Evolutionary conservation across 2,797 vertebrate species (phyloP).

Genomic region (Odontamblyopus rebecca): DNA sequence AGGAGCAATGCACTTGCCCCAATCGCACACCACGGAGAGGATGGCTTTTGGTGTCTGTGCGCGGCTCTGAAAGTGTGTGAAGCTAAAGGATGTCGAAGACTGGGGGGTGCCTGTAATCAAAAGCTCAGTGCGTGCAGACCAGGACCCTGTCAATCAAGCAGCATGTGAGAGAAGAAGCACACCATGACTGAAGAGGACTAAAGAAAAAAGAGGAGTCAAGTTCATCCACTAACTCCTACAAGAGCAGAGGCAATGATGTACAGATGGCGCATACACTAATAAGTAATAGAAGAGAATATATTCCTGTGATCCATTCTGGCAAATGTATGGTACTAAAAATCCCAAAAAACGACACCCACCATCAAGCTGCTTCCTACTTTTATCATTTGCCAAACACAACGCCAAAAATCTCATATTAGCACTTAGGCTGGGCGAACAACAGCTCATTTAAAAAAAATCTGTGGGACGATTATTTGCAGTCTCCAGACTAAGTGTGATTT

Average conservation of each 20-base stretch:
- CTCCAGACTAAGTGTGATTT: constrained; percentile 55
- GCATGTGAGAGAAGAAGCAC: constrained; percentile 64
- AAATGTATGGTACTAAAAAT: constrained; percentile 57
- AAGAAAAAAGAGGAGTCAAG: constrained; percentile 73
- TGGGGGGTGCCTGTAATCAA: constrained; percentile 77
- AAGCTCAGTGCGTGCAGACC: constrained; percentile 75
- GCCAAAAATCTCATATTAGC: constrained; percentile 72
- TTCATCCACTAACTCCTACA: constrained; percentile 75
- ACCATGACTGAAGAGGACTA: constrained; percentile 52
- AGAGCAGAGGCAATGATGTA: constrained; percentile 38
- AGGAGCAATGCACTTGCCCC: constrained; percentile 75
- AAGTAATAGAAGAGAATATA: constrained; percentile 44
- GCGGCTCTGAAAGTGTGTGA: constrained; percentile 42
- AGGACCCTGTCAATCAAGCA: constrained; percentile 84
- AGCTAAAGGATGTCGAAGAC: constrained; percentile 50
- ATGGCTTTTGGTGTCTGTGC: constrained; percentile 39
- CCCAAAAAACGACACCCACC: constrained; percentile 70
- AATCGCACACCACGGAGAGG: constrained; percentile 58
- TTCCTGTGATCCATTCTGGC: constrained; percentile 56
- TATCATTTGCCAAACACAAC: constrained; percentile 60
- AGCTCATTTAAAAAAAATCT: constrained; percentile 67
- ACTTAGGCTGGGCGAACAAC: constrained; percentile 69
- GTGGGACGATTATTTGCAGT: constrained; percentile 71
- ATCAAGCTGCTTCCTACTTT: constrained; percentile 69
- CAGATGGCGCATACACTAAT: constrained; percentile 30